Evolutionary conservation across 2,113 vertebrate genomes (phyloP), one percentile per base, ranked within the genome.

Genomic region (Toxotes jaculatrix): DNA sequence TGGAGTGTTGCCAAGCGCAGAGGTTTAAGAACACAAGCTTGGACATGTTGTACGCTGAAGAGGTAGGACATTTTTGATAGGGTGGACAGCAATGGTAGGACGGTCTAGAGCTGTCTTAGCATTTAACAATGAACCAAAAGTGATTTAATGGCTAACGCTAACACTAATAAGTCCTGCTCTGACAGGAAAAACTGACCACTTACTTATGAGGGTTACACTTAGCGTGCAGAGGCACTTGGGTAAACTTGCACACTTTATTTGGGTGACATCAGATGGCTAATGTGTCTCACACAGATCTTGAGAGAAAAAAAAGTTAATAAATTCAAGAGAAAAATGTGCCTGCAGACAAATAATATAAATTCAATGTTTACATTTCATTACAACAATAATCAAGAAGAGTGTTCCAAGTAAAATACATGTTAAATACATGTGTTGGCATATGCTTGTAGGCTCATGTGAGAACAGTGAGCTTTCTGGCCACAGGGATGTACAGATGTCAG

Each of bases 1-100:
- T 91, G 91, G 87, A 88, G 21, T 23, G 70, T 74, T 92, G 90
- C 91, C 89, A 89, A 91, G 77, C 10, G 11, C 51, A 78, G 59
- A 90, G 70, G 77, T 88, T 83, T 87, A 61, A 88, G 45, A 87
- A 86, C 75, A 87, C 73, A 80, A 76, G 81, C 80, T 55, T 68
- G 72, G 55, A 88, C 80, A 84, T 16, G 43, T 62, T 17, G 47
- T 62, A 57, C 83, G 82, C 42, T 71, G 56, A 81, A 42, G 69
- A 75, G 60, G 67, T 38, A 71, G 87, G 84, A 86, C 69, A 78
- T 53, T 74, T 85, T 68, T 85, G 78, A 85, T 64, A 79, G 77
- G 36, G 59, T 71, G 74, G 75, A 84, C 49, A 67, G 56, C 32
- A 59, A 23, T 23, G 36, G 43, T 31, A 72, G 74, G 67, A 77